Base-by-base conservation (phyloP, 2,113 vertebrate species). In the Petaurus breviceps region DNA sequence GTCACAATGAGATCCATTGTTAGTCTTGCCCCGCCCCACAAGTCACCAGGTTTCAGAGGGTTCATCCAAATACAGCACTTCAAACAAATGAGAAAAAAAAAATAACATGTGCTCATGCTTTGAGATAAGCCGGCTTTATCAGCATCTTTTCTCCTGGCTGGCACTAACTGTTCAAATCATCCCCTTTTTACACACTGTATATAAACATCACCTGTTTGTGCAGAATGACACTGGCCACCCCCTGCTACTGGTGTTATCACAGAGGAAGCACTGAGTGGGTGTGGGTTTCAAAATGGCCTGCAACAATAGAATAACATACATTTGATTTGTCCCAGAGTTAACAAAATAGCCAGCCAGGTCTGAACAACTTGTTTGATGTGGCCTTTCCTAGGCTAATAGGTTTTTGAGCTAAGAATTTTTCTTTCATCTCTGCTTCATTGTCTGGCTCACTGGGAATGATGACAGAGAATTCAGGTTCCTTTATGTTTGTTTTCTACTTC, bases 141-240 rank as follows among this genome's bases (percentile, higher is more conserved):
- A 91, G 96, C 94, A 51, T 37, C 93, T 90, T 90, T 51, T 94
- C 96, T 89, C 96, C 49, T 25, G n/a, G 96, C 96, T 98, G 98
- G 97, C 97, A 92, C 26, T 12, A 96, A 93, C 97, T 43, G 26
- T 51, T 95, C 97, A 95, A 98, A 98, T 95, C n/a, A 89, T 97
- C 95, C 97, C 95, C 92, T 23, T 98, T 97, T 97, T 98, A 98
- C 98, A 97, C 68, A 96, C 95, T 51, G 9, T 96, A 51, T 96
- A 96, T 97, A 98, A 98, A 98, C 98, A 98, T 89, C 93, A 97
- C 98, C 98, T 99, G 99, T 98, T 98, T 99, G 97, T 98, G 97
- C 98, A 98, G 98, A 97, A 95, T 90, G 98, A 98, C 97, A 95
- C 23, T 89, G 37, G 94, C 98, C 94, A 95, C 95, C 96, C 89